Base-by-base conservation (phyloP, 2,797 vertebrate species). In the Acanthiza pusilla region DNA sequence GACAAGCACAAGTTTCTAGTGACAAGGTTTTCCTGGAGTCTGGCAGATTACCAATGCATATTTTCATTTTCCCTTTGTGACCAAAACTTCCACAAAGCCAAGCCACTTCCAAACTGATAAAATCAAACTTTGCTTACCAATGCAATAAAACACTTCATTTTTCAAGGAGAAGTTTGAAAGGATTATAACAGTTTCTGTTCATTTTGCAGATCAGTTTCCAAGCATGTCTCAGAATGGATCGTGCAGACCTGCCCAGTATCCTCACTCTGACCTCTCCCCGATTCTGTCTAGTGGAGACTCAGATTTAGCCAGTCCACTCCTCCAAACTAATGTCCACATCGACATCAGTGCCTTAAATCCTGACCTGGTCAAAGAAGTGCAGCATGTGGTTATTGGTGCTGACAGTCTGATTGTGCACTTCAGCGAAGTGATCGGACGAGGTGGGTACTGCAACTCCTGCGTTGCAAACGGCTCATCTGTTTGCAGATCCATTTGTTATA, bases 371-470 rank as follows among this genome's bases (percentile, higher is more conserved):
- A 99, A 98, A 55, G 99, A 99, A 95, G 99, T 99, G 84, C 99
- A 99, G 97, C 99, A 99, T 1, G 99, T 99, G 93, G 99, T 99
- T 93, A 99, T 99, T 53, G 98, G 99, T 92, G 97, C 98, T 7
- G 98, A 99, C 51, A 98, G 98, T 94, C 98, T 99, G 94, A 98
- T 99, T 58, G 98, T 99, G 54, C 99, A 99, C 96, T 98, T 99
- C 94, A 98, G 97, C 75, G 98, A 99, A 98, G 98, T 99, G 90
- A 99, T 99, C 90, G 99, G 99, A 97, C 98, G 99, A 99, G 99
- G 99, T 99, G 96, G 96, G 98, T 97, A 63, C 96, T 85, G 63
- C 40, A 36, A 47, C 34, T 91, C 47, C 45, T 34, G 36, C 48
- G 53, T 60, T 73, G 84, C 84, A 77, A 93, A 85, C 74, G 81